Evolutionary conservation across 2,888 invertebrate species (phyloP).

Genomic region (Steromphala cineraria): DNA sequence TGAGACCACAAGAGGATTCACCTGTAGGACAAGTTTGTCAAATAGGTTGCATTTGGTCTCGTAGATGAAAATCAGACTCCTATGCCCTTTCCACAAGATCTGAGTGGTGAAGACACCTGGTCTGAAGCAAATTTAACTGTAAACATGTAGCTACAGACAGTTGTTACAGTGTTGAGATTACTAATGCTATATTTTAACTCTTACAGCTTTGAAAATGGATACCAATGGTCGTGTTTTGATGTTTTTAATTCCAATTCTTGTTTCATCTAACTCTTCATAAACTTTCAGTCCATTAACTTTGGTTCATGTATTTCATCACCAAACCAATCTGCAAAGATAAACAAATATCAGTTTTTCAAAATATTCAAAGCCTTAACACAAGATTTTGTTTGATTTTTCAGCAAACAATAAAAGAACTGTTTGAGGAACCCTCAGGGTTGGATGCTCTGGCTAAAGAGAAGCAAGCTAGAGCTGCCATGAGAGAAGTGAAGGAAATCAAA

Average conservation of each 20-base stretch:
- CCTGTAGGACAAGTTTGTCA: not conserved
- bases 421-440: slow-evolving; percentile 79
- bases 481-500: slow-evolving; percentile 29
- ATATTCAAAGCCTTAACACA: no score
- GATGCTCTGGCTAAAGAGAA: slow-evolving; percentile 81
- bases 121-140: not conserved
- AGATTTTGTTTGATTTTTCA: slow-evolving; percentile 68
- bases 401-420: slow-evolving; percentile 94
- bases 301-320: no score
- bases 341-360: no score
- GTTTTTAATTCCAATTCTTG: no score
- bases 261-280: no score
- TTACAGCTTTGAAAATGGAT: no score
- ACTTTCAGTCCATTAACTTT: no score
- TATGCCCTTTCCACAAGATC: not conserved
- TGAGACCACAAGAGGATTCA: not conserved
- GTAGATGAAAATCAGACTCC: not conserved
- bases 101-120: not conserved
- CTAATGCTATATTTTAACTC: no score
- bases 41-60: not conserved
- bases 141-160: no score
- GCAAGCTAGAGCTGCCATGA: slow-evolving; percentile 64
- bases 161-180: no score
- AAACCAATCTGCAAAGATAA: no score
- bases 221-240: no score